Evolutionary conservation across 1,140 invertebrate genomes (phyloP), one percentile per base, ranked within the genome.

Genomic region (Lepidurus arcticus): DNA sequence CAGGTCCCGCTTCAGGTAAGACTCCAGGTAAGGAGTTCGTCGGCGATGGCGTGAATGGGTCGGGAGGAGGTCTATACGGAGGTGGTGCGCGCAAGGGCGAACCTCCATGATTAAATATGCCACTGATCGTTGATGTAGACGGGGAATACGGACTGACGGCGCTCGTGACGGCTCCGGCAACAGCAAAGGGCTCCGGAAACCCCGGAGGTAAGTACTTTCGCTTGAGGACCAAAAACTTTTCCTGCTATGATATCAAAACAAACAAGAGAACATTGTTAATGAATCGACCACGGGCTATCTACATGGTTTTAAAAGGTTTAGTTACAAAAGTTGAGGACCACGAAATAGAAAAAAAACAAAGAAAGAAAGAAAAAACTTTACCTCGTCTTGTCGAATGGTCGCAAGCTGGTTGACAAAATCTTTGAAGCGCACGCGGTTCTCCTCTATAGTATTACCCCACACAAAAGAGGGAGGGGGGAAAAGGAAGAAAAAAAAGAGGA

Each of bases 391-490:
- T 78, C 86, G 94, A 74, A 97, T 94, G 8, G 90, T 91, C 4
- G 95, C 93, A 80, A 98, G 85, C 45, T 89, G 89, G 84, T 97
- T 97, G 4, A 98, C 93, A 85, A 92, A 94, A 79, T 94, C 92
- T 86, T 96, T 96, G 84, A 97, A 97, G 81, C 91, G 90, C 81
- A 90, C 90, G 81, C 94, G 88, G 1, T 94, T 93, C 85, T 93
- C 91, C 85, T 91, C 92, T 94, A 87, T 79, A 91, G 91, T 16
- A 24, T 42, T 42, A 75, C 74, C 74, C 13, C 74, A 75, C 7
- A 21, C 10, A 13, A 74, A n/a, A 75, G 24, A 24, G 24, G 43
- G 16, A 44, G 26, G 16, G 13, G 16, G n/a, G 24, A 9, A 8
- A 53, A 47, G 26, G 10, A 44, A 76, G 24, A 43, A 76, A 76